Conservation (phyloP, 2,797 vertebrate genomes). For the Phalanger gymnotis region DNA sequence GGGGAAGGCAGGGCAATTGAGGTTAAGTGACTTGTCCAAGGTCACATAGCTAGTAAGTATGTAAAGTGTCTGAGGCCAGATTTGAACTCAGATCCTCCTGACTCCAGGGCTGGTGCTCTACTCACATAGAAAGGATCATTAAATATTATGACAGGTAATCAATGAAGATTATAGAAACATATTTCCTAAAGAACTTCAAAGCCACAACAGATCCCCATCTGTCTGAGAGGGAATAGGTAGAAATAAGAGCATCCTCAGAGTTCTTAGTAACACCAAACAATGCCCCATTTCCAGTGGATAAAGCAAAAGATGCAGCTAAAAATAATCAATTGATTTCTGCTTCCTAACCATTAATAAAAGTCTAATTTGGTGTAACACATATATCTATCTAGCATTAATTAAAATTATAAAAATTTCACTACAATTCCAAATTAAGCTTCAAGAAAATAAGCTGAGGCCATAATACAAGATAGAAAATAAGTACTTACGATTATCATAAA, state of each 20-base stretch:
- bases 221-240: neutral
- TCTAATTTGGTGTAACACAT: neutral
- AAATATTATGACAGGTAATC: neutral
- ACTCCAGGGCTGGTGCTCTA: no score
- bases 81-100: no score
- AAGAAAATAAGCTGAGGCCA: neutral
- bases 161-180: neutral
- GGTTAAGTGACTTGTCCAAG: no score
- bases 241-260: neutral
- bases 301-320: neutral
- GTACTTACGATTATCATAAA: slow-evolving; percentile 96
- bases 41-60: no score
- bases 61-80: no score
- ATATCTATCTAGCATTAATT: neutral
- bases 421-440: slow-evolving; percentile 3
- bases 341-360: neutral
- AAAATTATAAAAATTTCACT: neutral
- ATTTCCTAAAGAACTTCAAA: neutral
- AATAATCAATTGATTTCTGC: neutral
- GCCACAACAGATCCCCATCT: neutral
- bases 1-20: no score
- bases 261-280: neutral
- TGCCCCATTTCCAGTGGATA: neutral
- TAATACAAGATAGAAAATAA: slow-evolving; percentile 17
- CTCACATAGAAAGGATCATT: neutral